A percentile compares a stretch with the other conserved stretches of the same genome.
phyloP scores from a whole-genome alignment of 2,797 vertebrate species.

The Acanthiza pusilla region DNA sequence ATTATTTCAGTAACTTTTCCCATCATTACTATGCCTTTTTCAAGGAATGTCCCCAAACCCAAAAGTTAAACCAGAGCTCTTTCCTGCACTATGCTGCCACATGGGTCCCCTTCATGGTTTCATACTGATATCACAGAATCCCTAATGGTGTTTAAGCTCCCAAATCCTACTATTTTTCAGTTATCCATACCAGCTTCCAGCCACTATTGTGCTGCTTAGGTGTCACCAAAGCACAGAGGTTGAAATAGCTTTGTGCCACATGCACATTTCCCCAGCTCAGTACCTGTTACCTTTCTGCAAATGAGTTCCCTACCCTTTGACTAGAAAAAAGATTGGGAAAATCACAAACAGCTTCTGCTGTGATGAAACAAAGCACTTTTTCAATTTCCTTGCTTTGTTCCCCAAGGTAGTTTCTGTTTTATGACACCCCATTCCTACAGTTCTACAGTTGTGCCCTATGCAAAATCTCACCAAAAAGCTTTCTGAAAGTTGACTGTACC shows the following conservation, averaged over 20 bases:
- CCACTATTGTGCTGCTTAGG: not conserved
- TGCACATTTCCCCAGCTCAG: not conserved
- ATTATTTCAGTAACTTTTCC: not conserved
- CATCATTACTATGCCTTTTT: not conserved
- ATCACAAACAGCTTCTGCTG: not conserved
- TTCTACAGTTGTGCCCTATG: not conserved
- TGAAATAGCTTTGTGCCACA: not conserved
- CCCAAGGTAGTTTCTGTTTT: not conserved
- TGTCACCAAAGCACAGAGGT: not conserved
- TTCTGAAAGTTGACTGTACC: not conserved
- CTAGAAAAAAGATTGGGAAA: not conserved
- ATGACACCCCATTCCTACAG: not conserved
- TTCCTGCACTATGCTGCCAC: not conserved
- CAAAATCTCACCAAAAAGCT: not conserved
- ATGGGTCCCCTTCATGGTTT: not conserved
- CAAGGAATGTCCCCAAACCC: not conserved
- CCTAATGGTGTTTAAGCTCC: not conserved
- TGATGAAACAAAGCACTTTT: not conserved
- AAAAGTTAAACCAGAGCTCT: not conserved
- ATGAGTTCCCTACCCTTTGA: not conserved
- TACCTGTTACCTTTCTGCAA: not conserved
- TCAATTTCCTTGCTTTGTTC: not conserved
- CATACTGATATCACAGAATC: not conserved
- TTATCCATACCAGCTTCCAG: not conserved
- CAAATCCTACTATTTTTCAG: not conserved